phyloP scores from a whole-genome alignment of 1,140 invertebrate genomes.

The Pseudobourletiella spinata region DNA sequence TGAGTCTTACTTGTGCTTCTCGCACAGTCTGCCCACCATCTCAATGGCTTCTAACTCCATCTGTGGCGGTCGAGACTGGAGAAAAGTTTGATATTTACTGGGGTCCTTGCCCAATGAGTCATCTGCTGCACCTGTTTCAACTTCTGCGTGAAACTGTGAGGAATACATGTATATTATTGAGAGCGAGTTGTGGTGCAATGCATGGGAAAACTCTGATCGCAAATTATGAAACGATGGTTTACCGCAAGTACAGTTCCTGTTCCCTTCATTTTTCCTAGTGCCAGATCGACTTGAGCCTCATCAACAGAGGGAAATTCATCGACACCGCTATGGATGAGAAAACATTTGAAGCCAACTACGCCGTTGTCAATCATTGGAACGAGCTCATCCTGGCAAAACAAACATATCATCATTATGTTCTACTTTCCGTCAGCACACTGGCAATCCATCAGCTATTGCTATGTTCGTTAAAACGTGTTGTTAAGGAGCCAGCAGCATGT shows the following conservation, averaged over 20 bases:
- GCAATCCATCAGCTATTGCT: no score
- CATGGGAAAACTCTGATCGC: no score
- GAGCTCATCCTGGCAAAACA: slow-evolving; percentile 47
- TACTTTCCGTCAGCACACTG: no score
- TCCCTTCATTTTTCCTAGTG: slow-evolving; percentile 48
- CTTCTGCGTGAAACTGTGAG: slow-evolving; percentile 57
- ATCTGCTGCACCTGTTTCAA: slow-evolving; percentile 39
- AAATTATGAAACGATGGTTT: slow-evolving; percentile 36
- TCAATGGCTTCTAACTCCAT: slow-evolving; percentile 60
- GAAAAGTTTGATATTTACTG: slow-evolving; percentile 53
- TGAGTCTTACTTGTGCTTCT: slow-evolving; percentile 48
- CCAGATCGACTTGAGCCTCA: slow-evolving; percentile 47
- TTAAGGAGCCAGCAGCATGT: no score
- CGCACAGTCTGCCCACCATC: slow-evolving; percentile 48
- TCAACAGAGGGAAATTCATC: slow-evolving; percentile 55
- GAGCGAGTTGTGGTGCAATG: no score
- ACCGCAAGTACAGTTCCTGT: slow-evolving; percentile 52
- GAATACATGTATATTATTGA: background rate
- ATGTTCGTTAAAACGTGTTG: no score
- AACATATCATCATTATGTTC: no score
- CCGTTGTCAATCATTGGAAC: slow-evolving; percentile 51
- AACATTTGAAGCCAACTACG: slow-evolving; percentile 65
- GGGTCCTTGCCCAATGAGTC: slow-evolving; percentile 36
- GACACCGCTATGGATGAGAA: slow-evolving; percentile 56
- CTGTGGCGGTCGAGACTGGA: slow-evolving; percentile 51